Evolutionary conservation across 2,888 invertebrate genomes (phyloP).

Genomic region (Malachius bipustulatus): DNA sequence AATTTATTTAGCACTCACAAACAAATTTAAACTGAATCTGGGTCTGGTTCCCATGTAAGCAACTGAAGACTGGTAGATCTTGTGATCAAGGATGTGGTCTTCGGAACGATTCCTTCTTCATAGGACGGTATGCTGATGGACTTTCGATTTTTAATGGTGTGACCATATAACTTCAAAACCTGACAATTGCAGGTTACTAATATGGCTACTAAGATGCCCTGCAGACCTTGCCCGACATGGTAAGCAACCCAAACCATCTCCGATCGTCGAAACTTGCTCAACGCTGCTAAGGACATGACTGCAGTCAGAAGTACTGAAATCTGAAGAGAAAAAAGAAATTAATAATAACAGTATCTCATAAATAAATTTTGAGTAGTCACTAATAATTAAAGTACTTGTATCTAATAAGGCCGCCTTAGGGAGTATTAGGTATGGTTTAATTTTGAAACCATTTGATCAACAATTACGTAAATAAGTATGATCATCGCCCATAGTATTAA

Average conservation of each 20-base stretch:
- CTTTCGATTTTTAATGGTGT: conserved; percentile 27
- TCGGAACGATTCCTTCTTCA: conserved; percentile 24
- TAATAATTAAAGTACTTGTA: too few species aligned
- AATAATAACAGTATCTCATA: too few species aligned
- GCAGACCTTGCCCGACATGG: conserved; percentile 38
- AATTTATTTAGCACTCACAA: too few species aligned
- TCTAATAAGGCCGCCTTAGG: too few species aligned
- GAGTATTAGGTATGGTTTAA: too few species aligned
- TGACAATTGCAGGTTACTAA: conserved; percentile 52
- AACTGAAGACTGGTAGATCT: conserved; percentile 37
- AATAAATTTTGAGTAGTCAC: too few species aligned
- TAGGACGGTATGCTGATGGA: conserved; percentile 22
- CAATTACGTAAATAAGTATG: too few species aligned
- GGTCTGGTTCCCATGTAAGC: conserved; percentile 37
- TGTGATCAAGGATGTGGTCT: conserved; percentile 25
- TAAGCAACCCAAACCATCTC: conserved; percentile 37
- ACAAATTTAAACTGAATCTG: conserved; percentile 36
- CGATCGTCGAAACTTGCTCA: conserved; percentile 34
- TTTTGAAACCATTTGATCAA: too few species aligned
- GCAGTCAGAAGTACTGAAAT: conserved; percentile 33
- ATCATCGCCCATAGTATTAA: too few species aligned
- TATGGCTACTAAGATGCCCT: conserved; percentile 51
- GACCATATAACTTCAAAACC: conserved; percentile 36
- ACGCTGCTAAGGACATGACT: conserved; percentile 33
- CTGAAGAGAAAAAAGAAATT: too few species aligned